phyloP scores from a whole-genome alignment of 2,888 invertebrate species.

The Himalopsyche anomala region DNA sequence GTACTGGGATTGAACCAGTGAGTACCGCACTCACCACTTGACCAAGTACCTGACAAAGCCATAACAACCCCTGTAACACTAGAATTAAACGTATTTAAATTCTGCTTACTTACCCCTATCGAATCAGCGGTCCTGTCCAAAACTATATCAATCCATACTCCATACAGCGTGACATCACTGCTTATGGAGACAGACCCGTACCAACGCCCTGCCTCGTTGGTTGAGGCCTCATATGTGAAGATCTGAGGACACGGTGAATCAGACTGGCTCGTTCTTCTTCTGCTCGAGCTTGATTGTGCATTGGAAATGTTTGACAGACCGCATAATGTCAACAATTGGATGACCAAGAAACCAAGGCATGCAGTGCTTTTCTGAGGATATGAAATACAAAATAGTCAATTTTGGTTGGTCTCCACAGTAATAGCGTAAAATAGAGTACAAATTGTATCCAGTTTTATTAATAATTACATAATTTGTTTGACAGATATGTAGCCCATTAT shows the following conservation, averaged over 20 bases:
- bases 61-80: no score
- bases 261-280: background rate
- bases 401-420: no score
- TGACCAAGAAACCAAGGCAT: background rate
- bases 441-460: no score
- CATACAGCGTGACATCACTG: constrained; percentile 77
- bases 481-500: no score
- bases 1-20: no score
- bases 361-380: background rate
- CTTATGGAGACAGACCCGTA: constrained; percentile 79
- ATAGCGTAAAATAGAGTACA: no score
- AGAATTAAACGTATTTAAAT: background rate
- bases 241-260: constrained; percentile 78
- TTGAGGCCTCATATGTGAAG: constrained; percentile 77
- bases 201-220: constrained; percentile 78
- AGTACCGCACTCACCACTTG: no score
- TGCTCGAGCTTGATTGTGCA: background rate
- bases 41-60: no score
- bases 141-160: constrained; percentile 78
- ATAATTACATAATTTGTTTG: no score
- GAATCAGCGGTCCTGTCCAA: constrained; percentile 79
- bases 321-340: background rate
- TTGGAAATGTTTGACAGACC: background rate
- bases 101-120: constrained; percentile 75
- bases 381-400: no score